phyloP scores from a whole-genome alignment of 2,113 vertebrate genomes.

The Ovis aries region ARS-UI_Ramb_v3.0 NC_056065.1:6530501-6531000 shows the following conservation, averaged over 20 bases:
- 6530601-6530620: neutral
- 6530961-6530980: fast-evolving
- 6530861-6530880: fast-evolving
- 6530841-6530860: fast-evolving
- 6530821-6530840: neutral
- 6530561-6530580: neutral
- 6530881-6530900: neutral
- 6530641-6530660: neutral
- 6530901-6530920: neutral
- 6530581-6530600: neutral
- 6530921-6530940: fast-evolving
- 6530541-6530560: neutral
- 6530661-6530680: neutral
- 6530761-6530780: fast-evolving
- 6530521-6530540: neutral
- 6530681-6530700: neutral
- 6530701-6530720: neutral
- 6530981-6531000: neutral
- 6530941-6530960: fast-evolving
- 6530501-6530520: neutral
- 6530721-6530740: neutral
- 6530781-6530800: neutral
- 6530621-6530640: neutral
- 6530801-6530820: neutral
- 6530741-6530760: neutral